Percentiles rank a stretch among this genome's conserved stretches.
Evolutionary conservation across 2,113 vertebrate genomes (phyloP).

Genomic region (Maylandia zebra): DNA sequence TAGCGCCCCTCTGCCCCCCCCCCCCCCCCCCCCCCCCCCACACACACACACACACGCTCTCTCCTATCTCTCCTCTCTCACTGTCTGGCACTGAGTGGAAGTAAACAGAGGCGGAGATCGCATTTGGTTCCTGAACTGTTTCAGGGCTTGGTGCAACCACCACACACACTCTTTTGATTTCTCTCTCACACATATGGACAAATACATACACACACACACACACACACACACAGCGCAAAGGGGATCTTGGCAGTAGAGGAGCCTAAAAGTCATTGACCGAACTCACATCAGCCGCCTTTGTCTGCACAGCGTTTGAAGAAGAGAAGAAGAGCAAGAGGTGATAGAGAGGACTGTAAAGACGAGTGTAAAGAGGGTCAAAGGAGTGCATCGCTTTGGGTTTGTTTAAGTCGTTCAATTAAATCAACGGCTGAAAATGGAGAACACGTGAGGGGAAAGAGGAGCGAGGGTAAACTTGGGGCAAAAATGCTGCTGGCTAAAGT

Average conservation of each 20-base stretch:
- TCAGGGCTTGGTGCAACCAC: constrained; percentile 24
- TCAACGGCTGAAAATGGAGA: constrained; percentile 23
- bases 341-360: background rate
- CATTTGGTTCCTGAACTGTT: constrained; percentile 71
- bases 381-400: background rate
- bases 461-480: background rate
- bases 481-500: constrained; percentile 49
- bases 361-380: background rate
- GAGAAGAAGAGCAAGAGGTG: background rate
- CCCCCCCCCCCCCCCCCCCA: accelerated
- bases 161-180: background rate
- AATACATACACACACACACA: background rate
- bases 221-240: background rate
- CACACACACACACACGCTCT: background rate
- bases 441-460: constrained; percentile 17
- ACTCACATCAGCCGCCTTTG: constrained; percentile 11
- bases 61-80: background rate
- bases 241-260: background rate
- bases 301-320: background rate
- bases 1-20: background rate
- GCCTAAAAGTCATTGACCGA: background rate
- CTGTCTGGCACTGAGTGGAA: constrained; percentile 22
- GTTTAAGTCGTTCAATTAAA: background rate
- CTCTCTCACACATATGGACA: background rate
- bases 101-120: constrained; percentile 50